Evolutionary conservation across 2,888 invertebrate species (phyloP).

Genomic region (Ochropleura plecta): DNA sequence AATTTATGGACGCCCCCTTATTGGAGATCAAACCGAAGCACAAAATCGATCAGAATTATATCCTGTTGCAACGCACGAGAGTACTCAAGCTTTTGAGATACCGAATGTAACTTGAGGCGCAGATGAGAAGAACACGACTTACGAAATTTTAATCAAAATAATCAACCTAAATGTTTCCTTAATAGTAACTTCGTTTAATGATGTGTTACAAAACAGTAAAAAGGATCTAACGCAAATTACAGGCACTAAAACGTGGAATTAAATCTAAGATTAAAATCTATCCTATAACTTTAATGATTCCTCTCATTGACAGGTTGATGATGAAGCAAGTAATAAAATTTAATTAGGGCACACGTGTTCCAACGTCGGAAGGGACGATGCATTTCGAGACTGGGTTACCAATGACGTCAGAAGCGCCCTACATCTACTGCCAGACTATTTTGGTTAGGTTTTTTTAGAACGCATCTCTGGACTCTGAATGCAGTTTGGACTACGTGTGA

Average conservation of each 20-base stretch:
- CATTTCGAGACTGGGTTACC: conserved; percentile 78
- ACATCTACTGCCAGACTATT: conserved; percentile 73
- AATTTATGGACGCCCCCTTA: too few species aligned
- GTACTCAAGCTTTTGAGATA: conserved; percentile 14
- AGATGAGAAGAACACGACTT: not conserved
- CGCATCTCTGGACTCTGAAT: conserved; percentile 57
- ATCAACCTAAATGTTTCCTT: conserved; percentile 1
- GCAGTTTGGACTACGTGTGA: conserved; percentile 50
- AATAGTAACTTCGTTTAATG: not conserved
- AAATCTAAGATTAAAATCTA: conserved; percentile 15
- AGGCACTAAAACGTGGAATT: conserved; percentile 19
- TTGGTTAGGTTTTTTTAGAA: conserved; percentile 66
- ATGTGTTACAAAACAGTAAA: conserved; percentile 11
- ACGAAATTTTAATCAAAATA: conserved; percentile 9
- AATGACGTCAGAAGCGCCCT: conserved; percentile 84
- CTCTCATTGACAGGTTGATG: conserved; percentile 48
- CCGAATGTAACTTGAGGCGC: not conserved
- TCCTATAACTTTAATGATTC: conserved; percentile 20
- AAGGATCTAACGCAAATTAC: not conserved
- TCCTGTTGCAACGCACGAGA: conserved; percentile 10
- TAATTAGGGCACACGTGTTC: conserved; percentile 78
- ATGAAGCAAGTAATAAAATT: conserved; percentile 65
- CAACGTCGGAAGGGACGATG: conserved; percentile 78
- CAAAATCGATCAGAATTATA: conserved; percentile 1
- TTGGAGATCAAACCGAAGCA: conserved; percentile 10